Evolutionary conservation across 2,797 vertebrate genomes (phyloP).

Genomic region (Erethizon dorsatum): DNA sequence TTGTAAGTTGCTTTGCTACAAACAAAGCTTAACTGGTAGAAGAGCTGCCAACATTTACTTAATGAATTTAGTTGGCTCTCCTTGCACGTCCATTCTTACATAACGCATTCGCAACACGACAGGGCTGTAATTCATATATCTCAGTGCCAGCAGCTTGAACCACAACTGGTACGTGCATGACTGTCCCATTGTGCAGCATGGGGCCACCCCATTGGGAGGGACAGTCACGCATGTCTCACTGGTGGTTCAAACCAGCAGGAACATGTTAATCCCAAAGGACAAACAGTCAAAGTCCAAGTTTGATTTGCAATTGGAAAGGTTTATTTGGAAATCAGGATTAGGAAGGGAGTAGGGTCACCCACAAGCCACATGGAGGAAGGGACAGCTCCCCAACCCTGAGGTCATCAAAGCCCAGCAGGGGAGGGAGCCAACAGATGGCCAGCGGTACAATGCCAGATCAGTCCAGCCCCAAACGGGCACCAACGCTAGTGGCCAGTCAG

Average conservation of each 20-base stretch:
- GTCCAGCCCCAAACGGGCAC: neutral
- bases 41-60: neutral
- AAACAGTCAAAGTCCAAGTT: conserved; percentile 44
- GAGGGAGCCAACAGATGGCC: neutral
- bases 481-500: neutral
- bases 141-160: neutral
- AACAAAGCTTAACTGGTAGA: neutral
- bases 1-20: neutral
- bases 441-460: neutral
- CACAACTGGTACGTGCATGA: neutral
- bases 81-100: neutral
- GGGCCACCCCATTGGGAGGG: neutral
- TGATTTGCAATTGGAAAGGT: conserved; percentile 71
- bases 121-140: neutral
- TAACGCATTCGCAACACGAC: neutral
- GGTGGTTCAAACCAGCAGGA: neutral
- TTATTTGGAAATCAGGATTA: conserved; percentile 68
- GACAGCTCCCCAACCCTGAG: neutral
- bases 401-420: neutral
- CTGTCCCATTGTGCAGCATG: neutral
- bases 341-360: neutral
- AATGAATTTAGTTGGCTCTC: neutral
- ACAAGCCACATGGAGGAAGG: neutral
- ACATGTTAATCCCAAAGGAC: neutral
- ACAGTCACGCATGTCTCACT: neutral